These are phyloP conservation scores for Drosophila oshimai DNA, from an alignment of 1,140 invertebrate species.

Conservation along the genomic window DNA sequence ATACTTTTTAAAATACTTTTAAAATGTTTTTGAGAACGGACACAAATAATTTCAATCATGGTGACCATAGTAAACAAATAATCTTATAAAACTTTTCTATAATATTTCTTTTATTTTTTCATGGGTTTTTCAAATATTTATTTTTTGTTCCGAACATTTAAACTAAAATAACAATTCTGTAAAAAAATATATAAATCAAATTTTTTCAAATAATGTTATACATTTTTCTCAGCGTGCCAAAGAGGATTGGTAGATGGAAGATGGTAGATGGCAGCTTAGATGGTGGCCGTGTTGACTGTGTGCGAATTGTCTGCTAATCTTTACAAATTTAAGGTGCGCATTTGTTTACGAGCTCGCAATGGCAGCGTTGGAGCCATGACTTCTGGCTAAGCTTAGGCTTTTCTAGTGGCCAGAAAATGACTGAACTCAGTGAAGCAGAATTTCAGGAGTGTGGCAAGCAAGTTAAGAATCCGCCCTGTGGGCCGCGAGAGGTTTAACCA, in stretches of 20 bases:
- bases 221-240: neutral
- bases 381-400: slow-evolving; percentile 32
- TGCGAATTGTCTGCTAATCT: slow-evolving; percentile 79
- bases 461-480: neutral
- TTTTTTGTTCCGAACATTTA: neutral
- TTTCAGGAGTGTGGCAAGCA: neutral
- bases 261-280: slow-evolving; percentile 15
- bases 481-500: neutral
- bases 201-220: too few relatives aligned
- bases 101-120: too few relatives aligned
- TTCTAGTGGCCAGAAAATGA: neutral
- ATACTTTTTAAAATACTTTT: too few relatives aligned
- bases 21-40: too few relatives aligned
- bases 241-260: slow-evolving; percentile 2
- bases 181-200: too few relatives aligned
- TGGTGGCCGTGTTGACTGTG: slow-evolving; percentile 52
- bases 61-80: too few relatives aligned
- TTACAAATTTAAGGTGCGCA: slow-evolving; percentile 75
- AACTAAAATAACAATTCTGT: too few relatives aligned
- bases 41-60: too few relatives aligned
- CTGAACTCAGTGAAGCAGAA: neutral
- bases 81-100: too few relatives aligned
- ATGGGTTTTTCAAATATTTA: too few relatives aligned
- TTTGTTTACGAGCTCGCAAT: slow-evolving; percentile 58
- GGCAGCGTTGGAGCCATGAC: slow-evolving; percentile 8